Evolutionary conservation across 2,888 invertebrate species (phyloP), one percentile per base, ranked within the genome.

Genomic region (Diarsia rubi): DNA sequence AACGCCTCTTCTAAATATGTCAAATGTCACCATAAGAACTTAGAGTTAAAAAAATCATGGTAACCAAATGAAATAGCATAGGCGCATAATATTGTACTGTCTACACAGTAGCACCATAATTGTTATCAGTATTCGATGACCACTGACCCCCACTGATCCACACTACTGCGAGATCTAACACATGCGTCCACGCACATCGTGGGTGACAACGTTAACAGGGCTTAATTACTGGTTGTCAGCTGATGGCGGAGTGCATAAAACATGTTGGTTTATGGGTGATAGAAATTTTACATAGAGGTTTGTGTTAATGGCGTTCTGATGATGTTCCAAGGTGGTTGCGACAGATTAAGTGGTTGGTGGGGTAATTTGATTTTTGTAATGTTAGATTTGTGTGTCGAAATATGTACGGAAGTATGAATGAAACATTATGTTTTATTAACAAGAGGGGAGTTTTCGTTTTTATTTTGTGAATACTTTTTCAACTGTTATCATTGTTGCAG

Each of bases 161-260:
- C 47, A 9, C 5, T 47, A 63, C 44, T 37, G 59, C 54, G n/a
- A 57, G 19, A 37, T 62, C 47, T 68, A 54, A 80, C 68, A 80
- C 78, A 69, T 59, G 64, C 78, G 54, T 81, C 83, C 49, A 81
- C 83, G 70, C 76, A 45, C 6, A 6, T 47, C 37, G 67, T 64
- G 60, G 71, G 75, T 59, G 57, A 68, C 72, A 12, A 57, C 37
- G 71, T 74, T 79, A 82, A 79, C 49, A 72, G 73, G 73, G 57
- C 63, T 80, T 86, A 86, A 86, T 82, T 79, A 80, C 71, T 49
- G 65, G 31, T 57, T 62, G 71, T 81, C 70, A 73, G 72, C 69
- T 68, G 54, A 59, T 74, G n/a, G n/a, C 78, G 68, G 37, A 72
- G 63, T 45, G 59, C 68, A 67, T 84, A 82, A 84, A 85, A 79